Base-by-base conservation (phyloP, 2,888 invertebrate genomes). In the Cactoblastis cactorum region DNA sequence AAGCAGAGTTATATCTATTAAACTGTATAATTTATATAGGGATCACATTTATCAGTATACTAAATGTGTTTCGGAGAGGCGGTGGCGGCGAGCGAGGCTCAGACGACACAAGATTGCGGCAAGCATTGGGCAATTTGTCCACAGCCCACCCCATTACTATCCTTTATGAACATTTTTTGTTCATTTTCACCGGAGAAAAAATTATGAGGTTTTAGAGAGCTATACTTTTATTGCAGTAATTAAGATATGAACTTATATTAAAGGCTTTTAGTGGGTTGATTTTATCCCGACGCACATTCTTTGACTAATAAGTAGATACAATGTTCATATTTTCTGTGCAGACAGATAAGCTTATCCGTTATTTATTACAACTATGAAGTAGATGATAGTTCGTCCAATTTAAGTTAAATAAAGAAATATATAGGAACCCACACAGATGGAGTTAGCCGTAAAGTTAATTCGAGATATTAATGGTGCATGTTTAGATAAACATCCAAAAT, bases 181-280 rank as follows among this genome's bases (percentile, higher is more conserved):
- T 61, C 59, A 67, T 79, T 82, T 83, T 82, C 77, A 79, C 74
- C 71, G 67, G 62, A 68, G 67, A 73, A 74, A 72, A 76, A 81
- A 72, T 79, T 81, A 83, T 83, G 78, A 79, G 82, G 72, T 77
- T 83, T 74, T 74, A 74, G 74, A 71, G 73, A 69, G 71, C 74
- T 77, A 78, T 81, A 74, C 74, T 80, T 84, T 86, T 87, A 87
- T 85, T 83, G 76, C 73, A 72, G 86, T 78, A 81, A 84, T 87
- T 85, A 79, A 88, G 87, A 88, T 88, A 85, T 75, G 70, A 69
- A 70, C 68, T 78, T 71, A 79, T 78, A 75, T 77, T 72, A 71
- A 71, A 63, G 49, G 83, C 86, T 86, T 86, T 87, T 84, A 86
- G 77, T 74, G 70, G 61, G 61, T 58, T 67, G 64, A 65, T 69